Conservation (phyloP, 1,140 invertebrate species). For the Lysiphlebus fabarum region DNA sequence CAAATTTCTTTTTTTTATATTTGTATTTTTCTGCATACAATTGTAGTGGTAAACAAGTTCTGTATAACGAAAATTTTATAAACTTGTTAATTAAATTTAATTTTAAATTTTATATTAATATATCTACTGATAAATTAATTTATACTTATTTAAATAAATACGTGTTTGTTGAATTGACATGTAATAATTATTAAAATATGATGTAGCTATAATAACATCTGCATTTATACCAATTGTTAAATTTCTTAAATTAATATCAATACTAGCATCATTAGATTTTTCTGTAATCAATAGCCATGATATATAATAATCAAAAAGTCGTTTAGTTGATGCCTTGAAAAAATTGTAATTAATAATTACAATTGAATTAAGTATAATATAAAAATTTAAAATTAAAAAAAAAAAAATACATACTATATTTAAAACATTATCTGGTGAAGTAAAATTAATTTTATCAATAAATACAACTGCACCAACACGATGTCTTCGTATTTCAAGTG, state of each 20-base stretch:
- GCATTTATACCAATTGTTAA: slow-evolving; percentile 30
- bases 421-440: slow-evolving; percentile 22
- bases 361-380: too few species aligned
- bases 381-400: too few species aligned
- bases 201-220: slow-evolving; percentile 27
- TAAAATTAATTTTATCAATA: slow-evolving; percentile 26
- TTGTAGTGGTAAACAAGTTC: slow-evolving; percentile 23
- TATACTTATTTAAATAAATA: slow-evolving; percentile 23
- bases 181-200: slow-evolving; percentile 11
- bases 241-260: slow-evolving; percentile 26
- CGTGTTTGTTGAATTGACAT: neutral
- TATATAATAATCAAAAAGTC: slow-evolving; percentile 30
- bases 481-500: slow-evolving; percentile 23
- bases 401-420: slow-evolving; percentile 23
- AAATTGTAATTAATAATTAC: slow-evolving; percentile 9
- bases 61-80: neutral
- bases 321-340: slow-evolving; percentile 27
- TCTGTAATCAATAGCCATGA: slow-evolving; percentile 29
- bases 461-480: slow-evolving; percentile 27
- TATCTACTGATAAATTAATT: too few species aligned
- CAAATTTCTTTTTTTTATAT: neutral
- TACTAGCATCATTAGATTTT: slow-evolving; percentile 22
- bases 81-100: too few species aligned
- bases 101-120: too few species aligned
- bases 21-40: slow-evolving; percentile 18